These are phyloP conservation scores for Epicampocera succincta DNA, from an alignment of 2,888 invertebrate genomes.

Conservation along the genomic window DNA sequence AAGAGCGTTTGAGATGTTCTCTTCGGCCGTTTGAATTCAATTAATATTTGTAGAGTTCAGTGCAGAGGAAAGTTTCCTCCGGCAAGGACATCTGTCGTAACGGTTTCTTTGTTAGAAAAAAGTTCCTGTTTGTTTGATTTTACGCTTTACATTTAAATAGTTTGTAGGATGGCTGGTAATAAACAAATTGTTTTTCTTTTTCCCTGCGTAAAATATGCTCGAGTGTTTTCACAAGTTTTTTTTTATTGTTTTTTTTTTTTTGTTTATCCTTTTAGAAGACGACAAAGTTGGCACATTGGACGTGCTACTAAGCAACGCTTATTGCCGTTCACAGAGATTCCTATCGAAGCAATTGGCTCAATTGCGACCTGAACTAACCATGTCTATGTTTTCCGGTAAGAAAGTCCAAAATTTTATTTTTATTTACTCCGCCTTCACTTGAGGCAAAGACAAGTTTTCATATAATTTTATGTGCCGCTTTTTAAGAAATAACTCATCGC, in stretches of 20 bases:
- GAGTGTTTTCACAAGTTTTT: neutral
- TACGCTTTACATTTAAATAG: conserved; percentile 1
- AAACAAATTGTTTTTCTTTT: neutral
- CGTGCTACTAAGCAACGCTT: conserved; percentile 91
- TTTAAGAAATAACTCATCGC: conserved; percentile 95
- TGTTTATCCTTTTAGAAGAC: conserved; percentile 77
- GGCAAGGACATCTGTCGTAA: neutral
- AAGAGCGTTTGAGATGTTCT: too few relatives aligned
- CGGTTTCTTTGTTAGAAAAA: neutral
- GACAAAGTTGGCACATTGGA: conserved; percentile 88
- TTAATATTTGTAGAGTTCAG: conserved; percentile 1
- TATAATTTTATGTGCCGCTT: neutral
- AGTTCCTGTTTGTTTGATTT: neutral
- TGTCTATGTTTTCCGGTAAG: conserved; percentile 99
- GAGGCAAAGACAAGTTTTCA: neutral
- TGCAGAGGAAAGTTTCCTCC: neutral
- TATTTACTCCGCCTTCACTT: neutral
- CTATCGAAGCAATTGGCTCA: conserved; percentile 96
- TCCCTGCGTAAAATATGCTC: neutral
- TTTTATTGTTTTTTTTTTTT: neutral
- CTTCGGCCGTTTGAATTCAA: neutral
- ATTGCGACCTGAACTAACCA: conserved; percentile 97
- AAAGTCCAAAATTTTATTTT: conserved; percentile 50
- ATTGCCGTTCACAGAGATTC: conserved; percentile 95
- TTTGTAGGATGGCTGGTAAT: conserved; percentile 39